phyloP scores from a whole-genome alignment of 2,113 vertebrate genomes.

The Tympanuchus pallidicinctus region DNA sequence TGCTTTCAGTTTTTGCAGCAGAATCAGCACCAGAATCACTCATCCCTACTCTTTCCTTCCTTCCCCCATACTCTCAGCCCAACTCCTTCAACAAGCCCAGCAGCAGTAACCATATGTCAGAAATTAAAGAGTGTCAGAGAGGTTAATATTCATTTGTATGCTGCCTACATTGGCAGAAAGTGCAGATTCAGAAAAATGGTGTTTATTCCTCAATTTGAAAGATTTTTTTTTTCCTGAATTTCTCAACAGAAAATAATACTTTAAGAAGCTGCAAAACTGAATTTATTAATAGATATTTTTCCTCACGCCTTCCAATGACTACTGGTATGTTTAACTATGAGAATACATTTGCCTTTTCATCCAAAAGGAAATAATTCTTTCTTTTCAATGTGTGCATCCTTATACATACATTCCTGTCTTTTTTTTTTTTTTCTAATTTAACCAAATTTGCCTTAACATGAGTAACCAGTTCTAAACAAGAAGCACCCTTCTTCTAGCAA shows the following conservation, averaged over 20 bases:
- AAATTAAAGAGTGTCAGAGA: slow-evolving; percentile 33
- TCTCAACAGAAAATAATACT: background rate
- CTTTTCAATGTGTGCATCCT: background rate
- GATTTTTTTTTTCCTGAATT: background rate
- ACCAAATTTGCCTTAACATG: background rate
- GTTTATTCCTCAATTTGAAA: background rate
- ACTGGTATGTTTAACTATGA: background rate
- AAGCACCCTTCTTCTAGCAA: background rate
- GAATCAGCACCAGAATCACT: background rate
- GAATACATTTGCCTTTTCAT: background rate
- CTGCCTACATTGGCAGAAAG: slow-evolving; percentile 15
- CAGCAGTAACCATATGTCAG: slow-evolving; percentile 1
- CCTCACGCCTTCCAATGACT: background rate
- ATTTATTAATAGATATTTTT: background rate
- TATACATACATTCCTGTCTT: background rate
- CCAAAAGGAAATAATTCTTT: background rate
- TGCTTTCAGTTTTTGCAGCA: background rate
- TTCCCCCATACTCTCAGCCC: background rate
- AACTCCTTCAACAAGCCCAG: slow-evolving; percentile 18
- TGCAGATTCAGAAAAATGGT: slow-evolving; percentile 11
- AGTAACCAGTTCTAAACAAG: background rate
- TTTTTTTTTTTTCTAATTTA: background rate
- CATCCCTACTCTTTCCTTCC: background rate
- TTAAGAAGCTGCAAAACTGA: background rate
- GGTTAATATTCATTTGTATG: slow-evolving; percentile 38